A percentile compares a stretch with the other conserved stretches of the same genome.
These are phyloP conservation scores for Paramisgurnus dabryanus DNA, from an alignment of 2,113 vertebrate species.

Conservation along the genomic window DNA sequence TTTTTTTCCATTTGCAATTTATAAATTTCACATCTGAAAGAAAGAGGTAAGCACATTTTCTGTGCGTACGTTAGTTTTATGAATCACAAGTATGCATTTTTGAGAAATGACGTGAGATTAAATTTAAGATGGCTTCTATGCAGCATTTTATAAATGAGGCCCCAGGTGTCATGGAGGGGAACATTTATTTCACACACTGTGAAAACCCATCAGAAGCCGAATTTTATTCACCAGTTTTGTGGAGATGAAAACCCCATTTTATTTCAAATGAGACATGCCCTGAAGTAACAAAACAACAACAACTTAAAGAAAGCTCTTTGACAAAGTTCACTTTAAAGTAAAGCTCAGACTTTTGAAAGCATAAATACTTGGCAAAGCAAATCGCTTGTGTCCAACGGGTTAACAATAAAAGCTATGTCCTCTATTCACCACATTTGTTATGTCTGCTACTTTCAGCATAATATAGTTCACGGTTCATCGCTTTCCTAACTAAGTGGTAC, in stretches of 20 bases:
- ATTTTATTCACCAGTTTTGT: background rate
- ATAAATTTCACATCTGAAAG: no score
- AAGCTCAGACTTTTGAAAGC: slow-evolving; percentile 18
- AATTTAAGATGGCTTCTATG: no score
- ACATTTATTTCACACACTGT: background rate
- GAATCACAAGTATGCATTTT: background rate
- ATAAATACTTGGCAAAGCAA: background rate
- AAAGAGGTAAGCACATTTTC: no score
- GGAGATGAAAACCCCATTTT: slow-evolving; percentile 4
- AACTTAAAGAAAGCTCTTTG: slow-evolving; percentile 3
- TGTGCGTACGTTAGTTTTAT: background rate
- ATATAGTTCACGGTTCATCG: background rate
- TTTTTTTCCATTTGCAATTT: no score
- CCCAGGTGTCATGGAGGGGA: slow-evolving; percentile 17
- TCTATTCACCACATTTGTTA: no score
- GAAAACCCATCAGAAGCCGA: slow-evolving; percentile 16
- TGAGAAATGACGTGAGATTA: no score
- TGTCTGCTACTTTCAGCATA: no score
- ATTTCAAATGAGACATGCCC: background rate
- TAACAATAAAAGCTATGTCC: no score
- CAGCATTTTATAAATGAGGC: no score
- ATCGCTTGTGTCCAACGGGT: background rate
- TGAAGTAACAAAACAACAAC: background rate
- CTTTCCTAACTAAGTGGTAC: background rate
- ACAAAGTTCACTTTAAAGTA: background rate